Percentiles rank a stretch among this genome's conserved stretches.
Conservation (phyloP, 1,140 invertebrate species). For the Bombus polaris region DNA sequence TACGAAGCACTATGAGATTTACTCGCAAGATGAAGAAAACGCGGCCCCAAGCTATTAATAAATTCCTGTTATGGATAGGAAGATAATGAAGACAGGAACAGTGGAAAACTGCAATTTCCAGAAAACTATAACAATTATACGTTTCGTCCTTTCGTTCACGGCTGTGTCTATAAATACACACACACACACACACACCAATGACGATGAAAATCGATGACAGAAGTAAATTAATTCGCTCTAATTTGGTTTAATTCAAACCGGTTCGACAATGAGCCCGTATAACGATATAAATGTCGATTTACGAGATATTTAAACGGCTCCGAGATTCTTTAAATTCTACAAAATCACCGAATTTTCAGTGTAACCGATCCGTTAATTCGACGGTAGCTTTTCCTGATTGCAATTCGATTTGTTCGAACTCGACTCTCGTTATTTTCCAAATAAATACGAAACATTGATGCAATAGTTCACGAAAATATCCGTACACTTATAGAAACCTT, state of each 20-base stretch:
- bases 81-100: slow-evolving; percentile 34
- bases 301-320: background rate
- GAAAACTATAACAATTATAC: too few relatives aligned
- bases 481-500: background rate
- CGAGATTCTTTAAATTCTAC: background rate
- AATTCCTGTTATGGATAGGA: slow-evolving; percentile 32
- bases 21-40: slow-evolving; percentile 55
- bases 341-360: background rate
- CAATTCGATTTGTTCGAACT: background rate
- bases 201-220: background rate
- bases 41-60: slow-evolving; percentile 57
- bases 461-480: background rate
- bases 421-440: too few relatives aligned
- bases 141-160: too few relatives aligned
- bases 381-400: background rate
- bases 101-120: slow-evolving; percentile 66
- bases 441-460: too few relatives aligned
- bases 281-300: background rate
- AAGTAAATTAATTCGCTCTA: background rate
- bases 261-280: background rate
- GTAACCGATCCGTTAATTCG: background rate
- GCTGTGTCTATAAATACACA: too few relatives aligned
- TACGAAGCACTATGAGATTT: slow-evolving; percentile 51
- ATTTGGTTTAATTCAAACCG: background rate
- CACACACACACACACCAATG: too few relatives aligned